These are phyloP conservation scores for Pammene aurita DNA, from an alignment of 2,888 invertebrate species.

Conservation along the genomic window DNA sequence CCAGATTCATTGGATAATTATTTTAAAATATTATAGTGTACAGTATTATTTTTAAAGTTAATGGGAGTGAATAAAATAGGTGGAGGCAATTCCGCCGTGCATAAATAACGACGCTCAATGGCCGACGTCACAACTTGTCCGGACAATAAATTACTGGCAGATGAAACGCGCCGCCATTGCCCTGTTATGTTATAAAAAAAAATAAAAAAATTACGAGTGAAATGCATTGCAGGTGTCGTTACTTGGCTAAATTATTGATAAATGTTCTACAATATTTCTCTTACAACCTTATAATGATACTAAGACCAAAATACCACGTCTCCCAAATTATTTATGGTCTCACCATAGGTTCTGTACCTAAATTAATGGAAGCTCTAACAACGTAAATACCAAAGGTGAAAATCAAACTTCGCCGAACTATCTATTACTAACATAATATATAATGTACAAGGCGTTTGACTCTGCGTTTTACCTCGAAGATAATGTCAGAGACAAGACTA, in stretches of 20 bases:
- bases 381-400: conserved; percentile 24
- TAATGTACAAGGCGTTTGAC: conserved; percentile 32
- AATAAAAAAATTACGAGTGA: not conserved
- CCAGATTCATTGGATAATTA: not conserved
- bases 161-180: conserved; percentile 57
- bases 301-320: not conserved
- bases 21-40: conserved; percentile 4
- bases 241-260: not conserved
- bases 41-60: conserved; percentile 33
- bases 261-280: no score
- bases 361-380: conserved; percentile 7
- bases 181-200: conserved; percentile 52
- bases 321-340: not conserved
- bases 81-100: conserved; percentile 52
- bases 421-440: conserved; percentile 36
- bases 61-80: conserved; percentile 48
- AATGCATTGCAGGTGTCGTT: not conserved
- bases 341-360: not conserved
- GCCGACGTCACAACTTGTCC: conserved; percentile 59
- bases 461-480: conserved; percentile 32
- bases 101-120: conserved; percentile 61
- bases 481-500: conserved; percentile 40
- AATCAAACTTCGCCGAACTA: conserved; percentile 25
- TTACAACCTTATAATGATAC: no score
- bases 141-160: conserved; percentile 63